These are phyloP conservation scores for Myotis myotis DNA, from an alignment of 2,797 vertebrate species.

Conservation along the genomic window DNA sequence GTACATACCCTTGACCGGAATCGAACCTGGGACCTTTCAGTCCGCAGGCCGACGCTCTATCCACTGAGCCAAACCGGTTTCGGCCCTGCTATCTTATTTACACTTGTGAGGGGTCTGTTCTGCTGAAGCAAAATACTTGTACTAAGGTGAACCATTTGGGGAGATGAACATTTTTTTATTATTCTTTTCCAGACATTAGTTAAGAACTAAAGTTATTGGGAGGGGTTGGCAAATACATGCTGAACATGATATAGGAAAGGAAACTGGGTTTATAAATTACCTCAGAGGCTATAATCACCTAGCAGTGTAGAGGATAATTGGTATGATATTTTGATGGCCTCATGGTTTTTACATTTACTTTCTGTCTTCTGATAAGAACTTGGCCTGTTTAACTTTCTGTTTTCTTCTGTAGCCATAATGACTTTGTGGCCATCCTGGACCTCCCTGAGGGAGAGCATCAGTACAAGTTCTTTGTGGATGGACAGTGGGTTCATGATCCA, in stretches of 20 bases:
- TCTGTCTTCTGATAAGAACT: not conserved
- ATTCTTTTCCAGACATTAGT: not conserved
- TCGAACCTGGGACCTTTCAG: too few species aligned
- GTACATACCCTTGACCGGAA: too few species aligned
- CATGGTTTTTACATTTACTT: not conserved
- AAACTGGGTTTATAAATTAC: not conserved
- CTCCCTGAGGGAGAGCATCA: constrained; percentile 98
- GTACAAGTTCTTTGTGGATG: constrained; percentile 99
- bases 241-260: not conserved
- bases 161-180: not conserved
- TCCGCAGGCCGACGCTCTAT: too few species aligned
- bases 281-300: not conserved
- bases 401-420: constrained; percentile 91
- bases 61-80: too few species aligned
- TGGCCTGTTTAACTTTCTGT: not conserved
- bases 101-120: not conserved
- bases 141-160: not conserved
- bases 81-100: not conserved
- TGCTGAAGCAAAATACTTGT: constrained; percentile 5
- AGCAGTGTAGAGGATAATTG: not conserved
- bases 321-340: not conserved
- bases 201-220: not conserved
- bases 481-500: constrained; percentile 97
- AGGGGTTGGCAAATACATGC: not conserved
- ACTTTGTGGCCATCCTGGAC: constrained; percentile 98